Conservation (phyloP, 2,797 vertebrate genomes). For the Catostomus latipinnis region DNA sequence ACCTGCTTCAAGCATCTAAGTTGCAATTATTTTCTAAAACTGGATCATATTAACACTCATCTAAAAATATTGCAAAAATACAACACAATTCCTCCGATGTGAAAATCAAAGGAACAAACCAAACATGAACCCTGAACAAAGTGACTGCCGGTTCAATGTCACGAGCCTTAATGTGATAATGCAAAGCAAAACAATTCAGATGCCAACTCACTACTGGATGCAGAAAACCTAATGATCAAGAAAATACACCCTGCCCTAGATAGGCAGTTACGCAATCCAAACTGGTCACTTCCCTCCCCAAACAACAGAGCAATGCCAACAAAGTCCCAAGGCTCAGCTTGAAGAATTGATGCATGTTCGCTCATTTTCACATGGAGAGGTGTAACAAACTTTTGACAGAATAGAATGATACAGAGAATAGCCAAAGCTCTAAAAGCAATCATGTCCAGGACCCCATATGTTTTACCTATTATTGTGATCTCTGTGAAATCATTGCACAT, state of each 20-base stretch:
- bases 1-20: constrained; percentile 17
- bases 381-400: constrained; percentile 17
- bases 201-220: constrained; percentile 25
- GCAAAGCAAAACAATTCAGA: constrained; percentile 7
- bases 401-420: neutral
- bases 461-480: neutral
- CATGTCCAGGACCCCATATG: neutral
- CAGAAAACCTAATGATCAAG: constrained; percentile 35
- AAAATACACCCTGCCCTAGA: constrained; percentile 40
- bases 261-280: constrained; percentile 18
- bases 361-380: neutral
- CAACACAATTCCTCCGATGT: constrained; percentile 7
- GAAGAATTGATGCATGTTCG: constrained; percentile 31
- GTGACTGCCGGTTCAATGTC: neutral
- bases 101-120: neutral
- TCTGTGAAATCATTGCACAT: neutral
- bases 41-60: neutral
- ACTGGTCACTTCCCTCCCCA: too few relatives aligned
- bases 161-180: neutral
- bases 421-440: constrained; percentile 64
- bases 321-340: constrained; percentile 7
- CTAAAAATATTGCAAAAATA: constrained; percentile 23
- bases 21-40: constrained; percentile 2
- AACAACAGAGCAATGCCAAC: too few relatives aligned
- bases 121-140: constrained; percentile 8